Conservation (phyloP, 2,888 invertebrate genomes). For the Himalopsyche anomala region DNA sequence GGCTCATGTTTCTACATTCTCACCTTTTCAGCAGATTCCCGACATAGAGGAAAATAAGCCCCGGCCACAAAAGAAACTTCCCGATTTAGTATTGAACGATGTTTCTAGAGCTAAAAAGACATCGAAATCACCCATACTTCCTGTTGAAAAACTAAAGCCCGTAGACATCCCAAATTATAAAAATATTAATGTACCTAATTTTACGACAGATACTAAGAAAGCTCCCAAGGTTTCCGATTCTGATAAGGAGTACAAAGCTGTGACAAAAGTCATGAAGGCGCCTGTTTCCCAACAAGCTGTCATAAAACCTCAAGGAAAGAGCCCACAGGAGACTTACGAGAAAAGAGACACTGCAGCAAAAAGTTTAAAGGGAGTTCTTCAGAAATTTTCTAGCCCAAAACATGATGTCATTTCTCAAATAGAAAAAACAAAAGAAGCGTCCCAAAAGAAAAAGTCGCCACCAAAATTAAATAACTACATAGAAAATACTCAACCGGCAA, state of each 20-base stretch:
- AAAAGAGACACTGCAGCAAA: conserved; percentile 74
- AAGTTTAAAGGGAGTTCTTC: conserved; percentile 77
- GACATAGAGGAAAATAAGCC: conserved; percentile 75
- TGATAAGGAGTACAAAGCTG: conserved; percentile 78
- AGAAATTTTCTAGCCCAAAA: conserved; percentile 73
- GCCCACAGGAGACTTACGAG: conserved; percentile 78
- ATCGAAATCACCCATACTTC: conserved; percentile 4
- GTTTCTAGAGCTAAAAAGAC: conserved; percentile 61
- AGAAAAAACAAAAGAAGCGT: conserved; percentile 66
- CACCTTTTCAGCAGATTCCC: conserved; percentile 75
- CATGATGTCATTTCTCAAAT: conserved; percentile 70
- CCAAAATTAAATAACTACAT: conserved; percentile 19
- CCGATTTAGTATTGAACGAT: conserved; percentile 75
- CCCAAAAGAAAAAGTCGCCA: conserved; percentile 66
- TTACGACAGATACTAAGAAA: background rate
- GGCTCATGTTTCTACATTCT: conserved; percentile 71
- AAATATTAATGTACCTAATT: background rate
- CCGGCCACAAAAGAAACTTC: conserved; percentile 74
- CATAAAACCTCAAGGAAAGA: conserved; percentile 72
- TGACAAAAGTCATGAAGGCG: conserved; percentile 85
- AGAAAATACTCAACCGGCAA: background rate
- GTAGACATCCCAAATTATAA: conserved; percentile 44
- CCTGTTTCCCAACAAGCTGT: conserved; percentile 86
- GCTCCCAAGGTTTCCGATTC: conserved; percentile 69
- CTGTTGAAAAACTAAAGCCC: conserved; percentile 41